These are phyloP conservation scores for Ellobius talpinus DNA, from an alignment of 2,113 vertebrate genomes.

Conservation along the genomic window DNA sequence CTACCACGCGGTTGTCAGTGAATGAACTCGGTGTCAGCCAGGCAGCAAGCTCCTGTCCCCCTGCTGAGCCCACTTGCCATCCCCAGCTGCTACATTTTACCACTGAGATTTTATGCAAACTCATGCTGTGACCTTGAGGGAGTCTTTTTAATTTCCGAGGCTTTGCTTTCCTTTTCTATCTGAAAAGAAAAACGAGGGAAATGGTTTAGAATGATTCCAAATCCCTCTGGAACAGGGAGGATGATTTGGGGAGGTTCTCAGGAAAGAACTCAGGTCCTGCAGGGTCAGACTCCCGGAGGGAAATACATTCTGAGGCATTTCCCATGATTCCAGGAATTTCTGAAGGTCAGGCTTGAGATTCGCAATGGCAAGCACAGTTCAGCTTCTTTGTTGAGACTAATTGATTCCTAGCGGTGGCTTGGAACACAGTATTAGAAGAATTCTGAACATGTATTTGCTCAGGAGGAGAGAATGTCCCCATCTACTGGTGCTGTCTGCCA, in stretches of 20 bases:
- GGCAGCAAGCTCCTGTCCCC: background rate
- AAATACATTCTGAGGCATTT: conserved; percentile 70
- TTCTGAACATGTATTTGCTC: background rate
- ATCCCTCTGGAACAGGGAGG: conserved; percentile 42
- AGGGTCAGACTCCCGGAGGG: conserved; percentile 34
- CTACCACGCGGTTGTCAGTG: background rate
- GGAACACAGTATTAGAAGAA: background rate
- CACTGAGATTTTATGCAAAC: conserved; percentile 9
- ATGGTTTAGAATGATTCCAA: conserved; percentile 1
- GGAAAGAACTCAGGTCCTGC: conserved; percentile 62
- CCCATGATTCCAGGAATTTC: conserved; percentile 67
- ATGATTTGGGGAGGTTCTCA: background rate
- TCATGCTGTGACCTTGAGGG: conserved; percentile 71
- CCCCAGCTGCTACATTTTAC: background rate
- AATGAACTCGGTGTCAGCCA: background rate
- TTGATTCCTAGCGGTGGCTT: background rate
- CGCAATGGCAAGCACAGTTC: conserved; percentile 25
- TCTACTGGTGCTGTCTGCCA: background rate
- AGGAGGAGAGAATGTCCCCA: background rate
- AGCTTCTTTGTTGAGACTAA: conserved; percentile 7
- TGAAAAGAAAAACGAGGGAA: background rate
- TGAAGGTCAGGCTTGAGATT: conserved; percentile 62
- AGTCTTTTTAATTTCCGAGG: conserved; percentile 40
- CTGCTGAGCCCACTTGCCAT: no score
- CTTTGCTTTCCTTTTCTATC: conserved; percentile 33